A percentile compares a stretch with the other conserved stretches of the same genome.
phyloP scores from a whole-genome alignment of 2,113 vertebrate genomes.

The Stigmatopora argus region DNA sequence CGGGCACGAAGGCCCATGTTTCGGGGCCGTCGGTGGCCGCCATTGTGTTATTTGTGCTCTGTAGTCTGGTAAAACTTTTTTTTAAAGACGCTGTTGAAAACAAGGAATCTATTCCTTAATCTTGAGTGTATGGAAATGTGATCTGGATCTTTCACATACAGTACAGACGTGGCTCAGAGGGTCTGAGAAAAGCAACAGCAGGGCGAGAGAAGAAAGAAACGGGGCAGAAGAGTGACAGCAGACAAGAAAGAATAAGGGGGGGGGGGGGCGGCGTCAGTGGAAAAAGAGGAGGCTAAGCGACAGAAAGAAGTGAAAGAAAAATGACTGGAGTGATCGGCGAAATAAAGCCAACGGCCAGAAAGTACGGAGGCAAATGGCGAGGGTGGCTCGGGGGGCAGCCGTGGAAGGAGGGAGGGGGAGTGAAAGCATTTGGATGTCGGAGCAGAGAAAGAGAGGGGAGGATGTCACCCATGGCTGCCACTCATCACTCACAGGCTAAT shows the following conservation, averaged over 20 bases:
- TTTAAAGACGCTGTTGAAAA: too few species aligned
- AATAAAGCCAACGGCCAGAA: constrained; percentile 51
- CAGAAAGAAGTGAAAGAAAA: constrained; percentile 58
- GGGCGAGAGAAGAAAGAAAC: constrained; percentile 33
- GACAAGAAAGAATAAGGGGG: constrained; percentile 53
- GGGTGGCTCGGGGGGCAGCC: constrained; percentile 24
- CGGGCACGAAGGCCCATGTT: too few species aligned
- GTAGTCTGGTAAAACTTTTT: too few species aligned
- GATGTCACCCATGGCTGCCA: constrained; percentile 72
- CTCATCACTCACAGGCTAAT: constrained; percentile 79
- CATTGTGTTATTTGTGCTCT: not conserved
- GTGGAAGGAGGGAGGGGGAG: constrained; percentile 20
- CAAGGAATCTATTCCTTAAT: too few species aligned
- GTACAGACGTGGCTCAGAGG: constrained; percentile 46
- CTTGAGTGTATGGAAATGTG: too few species aligned
- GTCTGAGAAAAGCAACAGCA: constrained; percentile 34
- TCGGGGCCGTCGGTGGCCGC: not conserved
- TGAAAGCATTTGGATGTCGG: constrained; percentile 44
- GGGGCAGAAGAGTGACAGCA: constrained; percentile 59
- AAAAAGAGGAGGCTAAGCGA: constrained; percentile 57
- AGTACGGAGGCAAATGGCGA: constrained; percentile 43
- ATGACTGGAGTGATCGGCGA: constrained; percentile 61
- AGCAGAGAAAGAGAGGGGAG: constrained; percentile 45
- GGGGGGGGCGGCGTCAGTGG: constrained; percentile 37
- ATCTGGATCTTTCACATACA: constrained; percentile 44